Percentiles rank a stretch among this genome's conserved stretches.
phyloP scores from a whole-genome alignment of 2,888 invertebrate species.

The Polia nebulosa region DNA sequence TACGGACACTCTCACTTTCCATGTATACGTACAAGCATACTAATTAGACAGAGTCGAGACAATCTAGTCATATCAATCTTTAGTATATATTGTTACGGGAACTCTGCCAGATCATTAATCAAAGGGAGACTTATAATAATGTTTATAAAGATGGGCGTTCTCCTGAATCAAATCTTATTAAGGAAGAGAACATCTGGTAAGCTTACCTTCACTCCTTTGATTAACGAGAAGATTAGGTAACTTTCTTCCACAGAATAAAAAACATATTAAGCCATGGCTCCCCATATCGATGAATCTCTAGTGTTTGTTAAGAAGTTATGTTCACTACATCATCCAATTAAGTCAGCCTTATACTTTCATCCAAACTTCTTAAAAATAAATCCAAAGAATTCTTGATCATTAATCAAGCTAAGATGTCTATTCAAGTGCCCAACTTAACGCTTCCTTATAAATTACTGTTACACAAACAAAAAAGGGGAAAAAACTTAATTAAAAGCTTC shows the following conservation, averaged over 20 bases:
- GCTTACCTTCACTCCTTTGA: conserved; percentile 12
- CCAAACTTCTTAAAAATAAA: conserved; percentile 73
- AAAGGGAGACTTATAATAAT: conserved; percentile 8
- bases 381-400: conserved; percentile 75
- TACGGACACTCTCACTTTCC: conserved; percentile 80
- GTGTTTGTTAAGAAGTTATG: conserved; percentile 60
- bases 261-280: conserved; percentile 5
- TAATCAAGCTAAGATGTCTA: conserved; percentile 80
- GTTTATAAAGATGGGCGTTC: conserved; percentile 7
- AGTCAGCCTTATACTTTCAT: conserved; percentile 68
- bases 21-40: conserved; percentile 41
- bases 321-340: conserved; percentile 82
- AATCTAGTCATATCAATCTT: background rate
- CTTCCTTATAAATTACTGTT: conserved; percentile 79
- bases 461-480: conserved; percentile 74
- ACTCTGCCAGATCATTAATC: conserved; percentile 26
- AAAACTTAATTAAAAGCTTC: conserved; percentile 26
- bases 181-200: conserved; percentile 7
- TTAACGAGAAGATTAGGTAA: conserved; percentile 19
- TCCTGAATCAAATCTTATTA: conserved; percentile 13
- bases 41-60: conserved; percentile 41
- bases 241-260: conserved; percentile 22
- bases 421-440: conserved; percentile 74
- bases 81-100: conserved; percentile 11
- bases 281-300: conserved; percentile 40